Base-by-base conservation (phyloP, 2,888 invertebrate species). In the Mythimna loreyi region DNA sequence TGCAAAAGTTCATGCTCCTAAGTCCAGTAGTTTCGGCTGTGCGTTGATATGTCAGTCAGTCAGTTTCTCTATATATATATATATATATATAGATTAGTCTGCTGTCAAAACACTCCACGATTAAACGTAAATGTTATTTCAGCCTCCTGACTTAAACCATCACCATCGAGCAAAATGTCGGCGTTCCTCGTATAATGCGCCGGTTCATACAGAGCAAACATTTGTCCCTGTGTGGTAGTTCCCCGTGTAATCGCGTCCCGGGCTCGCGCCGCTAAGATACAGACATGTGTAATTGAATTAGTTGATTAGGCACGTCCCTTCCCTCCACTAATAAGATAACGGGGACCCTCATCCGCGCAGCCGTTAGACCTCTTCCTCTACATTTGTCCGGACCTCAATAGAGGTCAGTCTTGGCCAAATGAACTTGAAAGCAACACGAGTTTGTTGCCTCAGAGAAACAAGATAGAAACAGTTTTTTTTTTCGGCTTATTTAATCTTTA, bases 251-350 rank as follows among this genome's bases (percentile, higher is more conserved):
- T 49, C 56, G 28, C 47, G 57, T 80, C 43, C 52, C 53, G 19
- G n/a, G 13, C 55, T 21, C 55, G 28, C 33, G 19, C 4, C 16
- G 16, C 47, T n/a, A 47, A 73, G 13, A 80, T 43, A 67, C 76
- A 80, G 63, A 61, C 80, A 70, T 53, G 50, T 64, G 77, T 64
- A 64, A 65, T 70, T 61, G 58, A 64, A 80, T 80, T 76, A 80
- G 56, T 63, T 62, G 61, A 80, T 80, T 76, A 77, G 30, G 36
- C 59, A 23, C 55, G 62, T 52, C 61, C 62, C 63, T 63, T 53
- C 33, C 56, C 52, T 47, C n/a, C 16, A 23, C 56, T 75, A 79
- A 79, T 79, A 53, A 80, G 77, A 65, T 69, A 69, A 76, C 60
- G 30, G 11, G 49, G n/a, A 40, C 64, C 70, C 53, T 77, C 60